Conservation (phyloP, 2,797 vertebrate genomes). For the Urocyon cinereoargenteus region DNA sequence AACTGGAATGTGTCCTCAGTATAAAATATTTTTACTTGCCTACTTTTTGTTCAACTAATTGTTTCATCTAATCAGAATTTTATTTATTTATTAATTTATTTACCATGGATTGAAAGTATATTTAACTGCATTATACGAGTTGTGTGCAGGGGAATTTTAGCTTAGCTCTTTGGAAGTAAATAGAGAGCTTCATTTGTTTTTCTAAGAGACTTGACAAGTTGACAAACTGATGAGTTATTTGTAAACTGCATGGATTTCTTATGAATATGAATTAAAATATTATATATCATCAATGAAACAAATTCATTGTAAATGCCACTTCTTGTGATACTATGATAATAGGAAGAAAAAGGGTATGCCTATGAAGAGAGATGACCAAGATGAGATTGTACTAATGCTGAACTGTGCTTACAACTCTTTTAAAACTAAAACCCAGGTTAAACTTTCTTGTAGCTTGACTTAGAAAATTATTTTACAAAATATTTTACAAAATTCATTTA, state of each 20-base stretch:
- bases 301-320: neutral
- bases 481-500: neutral
- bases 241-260: neutral
- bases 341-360: neutral
- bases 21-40: neutral
- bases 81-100: neutral
- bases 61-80: neutral
- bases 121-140: neutral
- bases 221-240: neutral
- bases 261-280: neutral
- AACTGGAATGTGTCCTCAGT: neutral
- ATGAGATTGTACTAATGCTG: neutral
- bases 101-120: neutral
- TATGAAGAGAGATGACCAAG: neutral
- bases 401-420: neutral
- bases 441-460: neutral
- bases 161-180: neutral
- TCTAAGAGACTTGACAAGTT: neutral
- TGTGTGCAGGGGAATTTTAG: neutral
- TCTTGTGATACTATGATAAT: neutral
- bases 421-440: neutral
- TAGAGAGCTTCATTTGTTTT: neutral
- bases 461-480: neutral
- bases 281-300: neutral
- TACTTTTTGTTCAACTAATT: neutral